Conservation (phyloP, 1,140 invertebrate genomes). For the Macrobrachium nipponense region DNA sequence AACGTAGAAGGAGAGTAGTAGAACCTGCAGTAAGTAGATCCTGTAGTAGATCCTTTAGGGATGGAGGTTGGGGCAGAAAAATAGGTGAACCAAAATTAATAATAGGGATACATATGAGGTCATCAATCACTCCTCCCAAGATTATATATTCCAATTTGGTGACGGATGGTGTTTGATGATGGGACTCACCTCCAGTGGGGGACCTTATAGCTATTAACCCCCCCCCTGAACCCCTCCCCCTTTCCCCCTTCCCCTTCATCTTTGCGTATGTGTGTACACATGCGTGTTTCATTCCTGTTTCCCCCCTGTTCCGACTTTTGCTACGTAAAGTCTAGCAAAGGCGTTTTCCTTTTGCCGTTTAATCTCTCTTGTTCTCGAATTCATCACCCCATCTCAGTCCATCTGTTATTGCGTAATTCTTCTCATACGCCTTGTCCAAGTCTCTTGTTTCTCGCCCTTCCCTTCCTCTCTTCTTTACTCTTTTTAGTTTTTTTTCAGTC, state of each 20-base stretch:
- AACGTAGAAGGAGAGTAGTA: not conserved
- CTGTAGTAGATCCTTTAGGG: no score
- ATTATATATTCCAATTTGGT: slow-evolving; percentile 42
- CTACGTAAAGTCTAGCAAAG: not conserved
- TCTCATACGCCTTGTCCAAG: no score
- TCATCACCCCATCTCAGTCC: not conserved
- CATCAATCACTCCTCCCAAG: slow-evolving; percentile 13
- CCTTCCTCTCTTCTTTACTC: not conserved
- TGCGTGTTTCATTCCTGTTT: not conserved
- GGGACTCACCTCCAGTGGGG: slow-evolving; percentile 6
- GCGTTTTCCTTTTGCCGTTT: no score
- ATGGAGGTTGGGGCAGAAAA: not conserved
- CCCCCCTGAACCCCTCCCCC: not conserved
- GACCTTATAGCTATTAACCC: slow-evolving; percentile 20
- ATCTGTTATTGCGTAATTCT: not conserved
- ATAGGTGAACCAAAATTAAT: slow-evolving; percentile 9
- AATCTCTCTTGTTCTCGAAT: not conserved
- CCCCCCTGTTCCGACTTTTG: not conserved
- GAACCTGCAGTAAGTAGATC: slow-evolving; percentile 26
- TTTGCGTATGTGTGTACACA: not conserved
- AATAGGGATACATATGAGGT: slow-evolving; percentile 3
- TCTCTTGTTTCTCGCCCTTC: no score
- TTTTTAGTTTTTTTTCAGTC: no score
- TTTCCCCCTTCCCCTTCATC: not conserved
- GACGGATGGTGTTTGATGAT: slow-evolving; percentile 39